Evolutionary conservation across 2,797 vertebrate species (phyloP).

Genomic region (Phataginus tetradactyla): DNA sequence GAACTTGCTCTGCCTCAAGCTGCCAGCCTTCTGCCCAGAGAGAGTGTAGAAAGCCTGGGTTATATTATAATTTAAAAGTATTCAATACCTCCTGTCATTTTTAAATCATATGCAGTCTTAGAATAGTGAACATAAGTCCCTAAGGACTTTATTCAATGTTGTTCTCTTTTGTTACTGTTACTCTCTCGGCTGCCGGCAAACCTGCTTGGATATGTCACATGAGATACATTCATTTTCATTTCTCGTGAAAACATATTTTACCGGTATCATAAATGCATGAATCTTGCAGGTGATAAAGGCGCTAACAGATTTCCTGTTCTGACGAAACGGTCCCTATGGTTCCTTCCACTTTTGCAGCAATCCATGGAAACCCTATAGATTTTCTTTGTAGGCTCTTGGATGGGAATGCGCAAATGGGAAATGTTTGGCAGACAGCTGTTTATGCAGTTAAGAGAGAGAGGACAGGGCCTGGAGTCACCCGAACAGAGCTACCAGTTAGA

Average conservation of each 20-base stretch:
- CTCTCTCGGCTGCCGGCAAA: background rate
- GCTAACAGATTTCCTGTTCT: background rate
- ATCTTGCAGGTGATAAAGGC: background rate
- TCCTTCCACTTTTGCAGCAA: background rate
- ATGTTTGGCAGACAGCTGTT: background rate
- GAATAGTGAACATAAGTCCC: background rate
- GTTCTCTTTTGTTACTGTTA: background rate
- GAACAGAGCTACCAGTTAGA: background rate
- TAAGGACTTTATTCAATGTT: background rate
- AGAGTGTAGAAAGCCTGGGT: background rate
- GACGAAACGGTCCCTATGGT: background rate
- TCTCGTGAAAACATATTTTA: conserved; percentile 21
- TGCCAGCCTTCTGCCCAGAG: background rate
- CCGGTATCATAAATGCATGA: background rate
- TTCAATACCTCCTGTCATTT: background rate
- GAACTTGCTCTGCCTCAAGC: background rate
- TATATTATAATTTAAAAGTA: background rate
- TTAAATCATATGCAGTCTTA: background rate
- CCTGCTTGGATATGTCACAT: background rate
- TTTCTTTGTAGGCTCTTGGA: background rate
- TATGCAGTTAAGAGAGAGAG: background rate
- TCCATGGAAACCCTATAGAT: background rate
- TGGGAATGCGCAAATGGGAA: background rate
- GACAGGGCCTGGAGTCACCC: background rate
- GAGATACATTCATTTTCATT: background rate